Evolutionary conservation across 1,140 invertebrate genomes (phyloP).

Genomic region (Macrocentrus cingulum): DNA sequence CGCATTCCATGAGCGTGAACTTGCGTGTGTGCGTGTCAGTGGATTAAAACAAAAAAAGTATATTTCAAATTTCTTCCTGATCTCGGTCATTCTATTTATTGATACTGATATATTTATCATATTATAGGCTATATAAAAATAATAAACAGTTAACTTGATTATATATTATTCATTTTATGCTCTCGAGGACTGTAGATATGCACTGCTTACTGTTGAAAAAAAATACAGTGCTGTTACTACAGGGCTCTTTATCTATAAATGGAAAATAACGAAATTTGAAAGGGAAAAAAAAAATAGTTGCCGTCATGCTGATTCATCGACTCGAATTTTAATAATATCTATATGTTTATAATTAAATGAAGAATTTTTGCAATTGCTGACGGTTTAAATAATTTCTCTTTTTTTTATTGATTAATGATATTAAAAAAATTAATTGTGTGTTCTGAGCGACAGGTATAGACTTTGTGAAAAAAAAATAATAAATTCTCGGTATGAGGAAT

Average conservation of each 20-base stretch:
- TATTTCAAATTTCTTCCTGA: constrained; percentile 26
- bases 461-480: not conserved
- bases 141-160: too few species aligned
- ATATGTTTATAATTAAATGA: too few species aligned
- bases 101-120: constrained; percentile 24
- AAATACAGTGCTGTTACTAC: constrained; percentile 16
- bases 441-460: not conserved
- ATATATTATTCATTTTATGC: too few species aligned
- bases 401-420: not conserved
- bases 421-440: not conserved
- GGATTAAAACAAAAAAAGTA: constrained; percentile 22
- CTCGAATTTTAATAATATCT: constrained; percentile 5
- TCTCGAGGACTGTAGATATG: not conserved
- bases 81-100: constrained; percentile 28
- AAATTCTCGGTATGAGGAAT: constrained; percentile 25
- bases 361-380: too few species aligned
- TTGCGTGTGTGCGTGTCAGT: constrained; percentile 29
- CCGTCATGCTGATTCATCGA: not conserved
- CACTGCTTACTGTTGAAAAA: constrained; percentile 5
- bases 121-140: too few species aligned
- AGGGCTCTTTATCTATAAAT: constrained; percentile 6
- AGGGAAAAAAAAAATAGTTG: not conserved
- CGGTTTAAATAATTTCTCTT: not conserved
- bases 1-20: constrained; percentile 46
- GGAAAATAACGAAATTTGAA: not conserved